Evolutionary conservation across 2,888 invertebrate genomes (phyloP).

Genomic region (Heliconius aoede): DNA sequence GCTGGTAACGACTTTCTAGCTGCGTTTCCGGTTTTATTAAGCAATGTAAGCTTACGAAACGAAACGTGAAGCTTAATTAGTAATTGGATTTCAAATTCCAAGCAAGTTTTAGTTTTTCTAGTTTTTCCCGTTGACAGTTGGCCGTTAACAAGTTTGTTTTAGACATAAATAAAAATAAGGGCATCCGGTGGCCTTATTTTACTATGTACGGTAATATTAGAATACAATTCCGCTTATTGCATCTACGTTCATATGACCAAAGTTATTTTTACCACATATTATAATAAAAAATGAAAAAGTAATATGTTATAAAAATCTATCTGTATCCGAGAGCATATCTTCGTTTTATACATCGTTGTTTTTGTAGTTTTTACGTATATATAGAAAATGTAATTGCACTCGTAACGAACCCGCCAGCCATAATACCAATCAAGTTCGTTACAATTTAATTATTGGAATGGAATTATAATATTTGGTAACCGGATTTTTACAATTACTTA

Average conservation of each 20-base stretch:
- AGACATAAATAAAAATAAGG: constrained; percentile 38
- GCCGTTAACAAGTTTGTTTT: constrained; percentile 42
- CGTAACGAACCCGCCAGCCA: constrained; percentile 5
- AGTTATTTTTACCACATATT: constrained; percentile 15
- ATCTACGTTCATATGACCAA: constrained; percentile 17
- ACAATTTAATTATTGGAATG: constrained; percentile 27
- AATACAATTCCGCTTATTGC: constrained; percentile 21
- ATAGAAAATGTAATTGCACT: constrained; percentile 26
- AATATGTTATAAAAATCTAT: constrained; percentile 2
- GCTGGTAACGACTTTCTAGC: constrained; percentile 68
- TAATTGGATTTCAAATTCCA: constrained; percentile 68
- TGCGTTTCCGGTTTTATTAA: constrained; percentile 68
- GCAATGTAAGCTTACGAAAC: constrained; percentile 69
- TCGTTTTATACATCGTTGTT: constrained; percentile 9
- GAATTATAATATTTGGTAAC: constrained; percentile 11
- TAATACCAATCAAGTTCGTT: constrained; percentile 26
- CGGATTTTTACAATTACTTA: constrained; percentile 29
- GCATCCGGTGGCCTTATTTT: constrained; percentile 36
- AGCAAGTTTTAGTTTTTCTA: constrained; percentile 56
- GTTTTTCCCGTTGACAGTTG: constrained; percentile 42
- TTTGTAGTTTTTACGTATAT: constrained; percentile 16
- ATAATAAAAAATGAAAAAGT: constrained; percentile 21
- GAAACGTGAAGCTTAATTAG: constrained; percentile 73
- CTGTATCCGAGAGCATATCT: constrained; percentile 6
- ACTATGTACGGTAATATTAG: constrained; percentile 25